Base-by-base conservation (phyloP, 2,797 vertebrate genomes). In the Bradypodion pumilum region DNA sequence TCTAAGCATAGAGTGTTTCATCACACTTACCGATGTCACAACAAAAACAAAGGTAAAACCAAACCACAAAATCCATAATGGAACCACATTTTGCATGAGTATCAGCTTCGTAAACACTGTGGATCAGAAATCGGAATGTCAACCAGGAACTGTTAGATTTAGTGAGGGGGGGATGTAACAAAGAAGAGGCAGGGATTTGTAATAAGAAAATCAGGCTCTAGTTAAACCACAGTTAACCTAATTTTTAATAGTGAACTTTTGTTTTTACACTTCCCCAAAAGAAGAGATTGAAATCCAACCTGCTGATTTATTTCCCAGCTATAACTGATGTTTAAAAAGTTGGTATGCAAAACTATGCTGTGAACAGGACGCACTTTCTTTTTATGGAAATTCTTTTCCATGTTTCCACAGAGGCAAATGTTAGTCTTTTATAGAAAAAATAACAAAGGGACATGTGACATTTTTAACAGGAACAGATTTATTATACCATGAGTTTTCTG, bases 51-150 rank as follows among this genome's bases (percentile, higher is more conserved):
- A n/a, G 29, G 35, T 44, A 66, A 70, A 74, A 66, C 32, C 27
- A 81, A 85, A 56, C 65, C 65, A 70, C 32, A 77, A 69, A 81
- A 44, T 27, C 37, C 25, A 40, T 70, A 78, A 78, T 37, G 32
- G 13, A 62, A 84, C n/a, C 66, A 78, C 59, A 81, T 70, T 81
- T 37, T 81, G 40, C n/a, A 62, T 52, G 37, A 7, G 62, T 37
- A 70, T 62, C 19, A 62, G 29, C 42, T 25, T 70, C 3, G 25
- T 23, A 65, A 79, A 85, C 21, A 19, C 35, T 66, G 44, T 27
- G 52, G 49, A 72, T 7, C 42, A 72, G 19, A 65, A 15, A 60
- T 44, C 42, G 65, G 10, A 79, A 19, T 56, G 68, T 46, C 60
- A 56, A 63, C 7, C 35, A 25, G 46, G 4, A 66, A 85, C 13